Evolutionary conservation across 2,888 invertebrate species (phyloP), one percentile per base, ranked within the genome.

Genomic region (Stramonita haemastoma): DNA sequence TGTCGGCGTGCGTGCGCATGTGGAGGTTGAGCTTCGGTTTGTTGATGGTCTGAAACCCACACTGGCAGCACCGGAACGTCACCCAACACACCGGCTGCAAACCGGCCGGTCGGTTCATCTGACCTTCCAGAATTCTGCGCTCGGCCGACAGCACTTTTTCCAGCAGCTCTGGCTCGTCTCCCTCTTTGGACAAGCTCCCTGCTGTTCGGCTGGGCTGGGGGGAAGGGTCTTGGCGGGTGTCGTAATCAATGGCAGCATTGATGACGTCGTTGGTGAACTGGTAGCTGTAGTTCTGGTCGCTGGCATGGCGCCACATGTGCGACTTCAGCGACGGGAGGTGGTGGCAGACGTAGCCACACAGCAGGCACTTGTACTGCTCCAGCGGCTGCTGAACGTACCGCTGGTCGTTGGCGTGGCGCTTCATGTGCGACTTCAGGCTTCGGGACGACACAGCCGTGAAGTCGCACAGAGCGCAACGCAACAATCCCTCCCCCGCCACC

Each of bases 231-330:
- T 93, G 91, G 29, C 92, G 92, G 56, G 93, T 92, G 90, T 95
- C 95, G 90, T 94, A 95, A 89, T 95, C 95, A 56, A 95, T 94
- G 57, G 95, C 95, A 22, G 95, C 95, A 91, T 95, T 95, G 88
- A 95, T 95, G 83, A 95, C 94, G 89, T 95, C 95, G 91, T 95
- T 95, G 60, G 95, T 95, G 89, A 94, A 93, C 90, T 95, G 94
- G 86, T 95, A 96, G 91, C 95, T 95, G 92, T 95, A 96, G 92
- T 95, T 95, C 73, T 93, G 92, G 89, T 95, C 95, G 86, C 94
- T 94, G 32, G 95, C 95, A 91, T 96, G 96, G 1, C 95, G 93
- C 95, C 96, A 96, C 95, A 96, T 95, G 92, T 96, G 96, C 1
- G 95, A 95, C 91, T 96, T 96, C 34, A 96, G 92, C 1, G 96